Evolutionary conservation across 1,140 invertebrate genomes (phyloP).

Genomic region (Holcopasites calliopsidis): DNA sequence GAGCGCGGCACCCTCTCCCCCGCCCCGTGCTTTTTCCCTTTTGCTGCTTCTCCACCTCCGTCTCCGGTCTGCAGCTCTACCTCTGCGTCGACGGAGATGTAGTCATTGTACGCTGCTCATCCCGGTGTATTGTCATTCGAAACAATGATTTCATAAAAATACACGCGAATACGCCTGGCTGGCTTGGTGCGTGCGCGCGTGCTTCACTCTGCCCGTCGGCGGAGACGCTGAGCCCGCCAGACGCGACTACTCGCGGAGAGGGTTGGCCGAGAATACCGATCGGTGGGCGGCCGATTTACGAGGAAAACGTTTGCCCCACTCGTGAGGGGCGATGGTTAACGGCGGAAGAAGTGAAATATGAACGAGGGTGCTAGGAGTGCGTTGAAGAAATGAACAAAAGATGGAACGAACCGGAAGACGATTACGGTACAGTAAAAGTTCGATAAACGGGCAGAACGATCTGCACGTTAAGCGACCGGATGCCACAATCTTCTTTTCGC

Average conservation of each 20-base stretch:
- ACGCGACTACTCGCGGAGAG: neutral
- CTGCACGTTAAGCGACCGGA: no score
- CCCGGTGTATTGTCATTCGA: constrained; percentile 77
- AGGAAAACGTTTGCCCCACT: constrained; percentile 27
- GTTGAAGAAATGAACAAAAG: no score
- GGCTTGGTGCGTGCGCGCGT: constrained; percentile 7
- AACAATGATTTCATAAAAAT: constrained; percentile 81
- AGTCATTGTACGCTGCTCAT: constrained; percentile 78
- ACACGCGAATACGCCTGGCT: constrained; percentile 59
- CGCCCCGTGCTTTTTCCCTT: constrained; percentile 32
- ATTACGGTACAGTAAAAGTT: no score
- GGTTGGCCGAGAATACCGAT: constrained; percentile 50
- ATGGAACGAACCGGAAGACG: no score
- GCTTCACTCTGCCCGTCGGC: neutral
- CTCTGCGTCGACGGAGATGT: constrained; percentile 63
- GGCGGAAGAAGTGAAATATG: no score
- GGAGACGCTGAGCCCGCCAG: constrained; percentile 9
- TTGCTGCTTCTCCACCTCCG: constrained; percentile 14
- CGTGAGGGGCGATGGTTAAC: neutral
- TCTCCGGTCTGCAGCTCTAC: constrained; percentile 43
- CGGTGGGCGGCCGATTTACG: constrained; percentile 41
- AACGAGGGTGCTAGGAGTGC: no score
- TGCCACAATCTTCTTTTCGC: no score
- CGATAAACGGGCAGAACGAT: no score
- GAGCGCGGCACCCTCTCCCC: constrained; percentile 44